Base-by-base conservation (phyloP, 2,797 vertebrate species). In the Microctenopoma stevenorrisi region DNA sequence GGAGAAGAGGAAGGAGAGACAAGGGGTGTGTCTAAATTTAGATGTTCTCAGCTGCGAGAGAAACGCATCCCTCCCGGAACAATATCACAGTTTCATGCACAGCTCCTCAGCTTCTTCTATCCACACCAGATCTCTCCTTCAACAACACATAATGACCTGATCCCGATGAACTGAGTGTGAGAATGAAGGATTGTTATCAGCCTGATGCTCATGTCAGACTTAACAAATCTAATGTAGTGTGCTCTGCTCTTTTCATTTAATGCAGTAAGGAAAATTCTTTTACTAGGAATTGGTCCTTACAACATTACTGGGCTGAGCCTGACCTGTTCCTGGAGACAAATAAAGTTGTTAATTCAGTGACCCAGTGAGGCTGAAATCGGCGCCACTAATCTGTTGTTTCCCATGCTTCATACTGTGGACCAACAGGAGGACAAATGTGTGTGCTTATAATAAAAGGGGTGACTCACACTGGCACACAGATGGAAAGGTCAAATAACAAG, bases 1-100 rank as follows among this genome's bases (percentile, higher is more conserved):
- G 49, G 79, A 81, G 77, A 55, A 44, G 84, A 79, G 67, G 85
- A 80, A 85, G 78, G 74, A 73, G 83, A 74, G 77, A 79, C 3
- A 57, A 77, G 75, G 78, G 68, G 79, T 66, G 77, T 53, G 74
- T 85, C 89, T 90, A 91, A 91, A 92, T 91, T 89, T 89, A 91
- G 87, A 89, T 88, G 88, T 82, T 87, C 85, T 90, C 82, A 77
- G 83, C 82, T 82, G 85, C 74, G 75, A 82, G 78, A 85, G 54
- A 69, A 86, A 78, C 84, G 86, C 75, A 78, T 82, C 49, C 26
- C 50, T 81, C 76, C 82, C 72, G 68, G 62, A 85, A 89, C 73
- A 72, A 82, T 83, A 86, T 74, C 78, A 64, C 78, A 60, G 57
- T 52, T 76, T 78, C 74, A 14, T 79, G 64, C 76, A 30, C 51